These are phyloP conservation scores for Caenorhabditis latens DNA, from an alignment of 1,140 invertebrate genomes.

Conservation along the genomic window DNA sequence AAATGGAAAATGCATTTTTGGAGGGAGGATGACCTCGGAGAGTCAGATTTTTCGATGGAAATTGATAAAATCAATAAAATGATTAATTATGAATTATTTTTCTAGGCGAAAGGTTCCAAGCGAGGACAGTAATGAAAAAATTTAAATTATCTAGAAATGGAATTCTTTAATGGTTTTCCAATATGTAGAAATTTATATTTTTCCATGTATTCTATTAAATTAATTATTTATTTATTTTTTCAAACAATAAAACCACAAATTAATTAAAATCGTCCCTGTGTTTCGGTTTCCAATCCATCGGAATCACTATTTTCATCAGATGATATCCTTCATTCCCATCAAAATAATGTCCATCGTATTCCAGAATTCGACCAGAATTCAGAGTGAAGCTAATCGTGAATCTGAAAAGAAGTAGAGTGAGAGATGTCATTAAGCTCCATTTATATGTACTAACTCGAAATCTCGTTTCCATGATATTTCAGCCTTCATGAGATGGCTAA, in stretches of 20 bases:
- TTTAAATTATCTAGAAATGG: too few relatives aligned
- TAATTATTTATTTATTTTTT: neutral
- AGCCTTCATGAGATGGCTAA: neutral
- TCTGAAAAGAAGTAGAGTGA: neutral
- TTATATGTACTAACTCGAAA: neutral
- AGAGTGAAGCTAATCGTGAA: neutral
- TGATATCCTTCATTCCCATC: neutral
- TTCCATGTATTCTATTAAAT: neutral
- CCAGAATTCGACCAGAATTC: neutral
- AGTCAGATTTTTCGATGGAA: too few relatives aligned
- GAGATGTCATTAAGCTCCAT: too few relatives aligned
- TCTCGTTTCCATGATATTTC: neutral
- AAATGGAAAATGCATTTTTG: too few relatives aligned
- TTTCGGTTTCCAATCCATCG: neutral
- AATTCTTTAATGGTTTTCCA: too few relatives aligned
- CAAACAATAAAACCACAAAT: neutral
- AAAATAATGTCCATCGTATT: neutral
- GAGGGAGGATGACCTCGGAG: too few relatives aligned
- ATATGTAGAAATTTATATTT: too few relatives aligned
- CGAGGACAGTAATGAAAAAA: too few relatives aligned
- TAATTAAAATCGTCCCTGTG: too few relatives aligned
- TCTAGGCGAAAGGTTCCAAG: too few relatives aligned
- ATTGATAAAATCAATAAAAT: too few relatives aligned
- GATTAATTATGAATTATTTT: too few relatives aligned
- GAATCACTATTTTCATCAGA: neutral